These are phyloP conservation scores for Mystacornis crossleyi DNA, from an alignment of 2,113 vertebrate genomes.

Conservation along the genomic window DNA sequence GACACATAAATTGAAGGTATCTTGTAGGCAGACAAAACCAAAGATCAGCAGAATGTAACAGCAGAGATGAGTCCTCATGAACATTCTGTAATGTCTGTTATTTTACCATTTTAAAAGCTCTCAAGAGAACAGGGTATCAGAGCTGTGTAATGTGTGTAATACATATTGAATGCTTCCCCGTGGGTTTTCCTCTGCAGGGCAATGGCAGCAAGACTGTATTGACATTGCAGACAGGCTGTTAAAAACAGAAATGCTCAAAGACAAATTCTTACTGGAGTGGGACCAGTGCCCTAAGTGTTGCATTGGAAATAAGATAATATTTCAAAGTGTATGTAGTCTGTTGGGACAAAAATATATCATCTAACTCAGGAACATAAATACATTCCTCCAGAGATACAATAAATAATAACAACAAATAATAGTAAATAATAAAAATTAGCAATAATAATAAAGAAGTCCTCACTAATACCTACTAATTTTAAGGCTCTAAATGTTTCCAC, in stretches of 20 bases:
- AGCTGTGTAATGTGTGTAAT: background rate
- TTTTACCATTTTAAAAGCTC: background rate
- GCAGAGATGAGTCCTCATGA: background rate
- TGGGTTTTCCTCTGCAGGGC: background rate
- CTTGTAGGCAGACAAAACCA: background rate
- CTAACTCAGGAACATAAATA: background rate
- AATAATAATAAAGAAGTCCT: background rate
- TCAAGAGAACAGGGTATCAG: background rate
- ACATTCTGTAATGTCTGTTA: background rate
- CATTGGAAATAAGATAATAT: background rate
- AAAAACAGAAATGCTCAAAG: background rate
- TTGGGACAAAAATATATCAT: background rate
- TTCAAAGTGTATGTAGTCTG: background rate
- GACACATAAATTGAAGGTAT: background rate
- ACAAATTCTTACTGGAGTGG: background rate
- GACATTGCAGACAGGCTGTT: background rate
- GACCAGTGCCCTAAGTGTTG: background rate
- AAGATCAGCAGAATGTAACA: background rate
- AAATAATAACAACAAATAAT: background rate
- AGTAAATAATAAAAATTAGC: background rate
- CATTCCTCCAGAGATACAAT: background rate
- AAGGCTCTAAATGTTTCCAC: conserved; percentile 69
- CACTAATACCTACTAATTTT: conserved; percentile 66
- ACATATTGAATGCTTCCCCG: background rate
- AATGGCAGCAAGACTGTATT: background rate